These are phyloP conservation scores for Pseudorectes ferrugineus DNA, from an alignment of 2,113 vertebrate genomes.

Conservation along the genomic window DNA sequence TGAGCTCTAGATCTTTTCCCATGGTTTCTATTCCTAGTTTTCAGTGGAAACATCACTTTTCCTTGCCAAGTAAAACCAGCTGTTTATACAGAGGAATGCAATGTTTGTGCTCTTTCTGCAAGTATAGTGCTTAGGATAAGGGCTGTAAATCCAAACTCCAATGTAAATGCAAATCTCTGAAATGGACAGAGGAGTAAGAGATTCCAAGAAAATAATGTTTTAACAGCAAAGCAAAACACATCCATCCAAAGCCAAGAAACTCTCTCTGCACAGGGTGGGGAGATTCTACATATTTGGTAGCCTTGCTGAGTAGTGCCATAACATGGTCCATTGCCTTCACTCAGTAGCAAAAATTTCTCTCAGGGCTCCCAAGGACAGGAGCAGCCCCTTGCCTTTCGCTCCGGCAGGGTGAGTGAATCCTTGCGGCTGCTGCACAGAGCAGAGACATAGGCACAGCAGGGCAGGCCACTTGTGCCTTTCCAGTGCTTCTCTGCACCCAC, in stretches of 20 bases:
- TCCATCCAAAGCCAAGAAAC: neutral
- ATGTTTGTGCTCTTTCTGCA: neutral
- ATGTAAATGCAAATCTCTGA: neutral
- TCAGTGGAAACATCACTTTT: neutral
- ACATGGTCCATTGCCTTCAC: rapidly evolving
- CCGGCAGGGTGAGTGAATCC: rapidly evolving
- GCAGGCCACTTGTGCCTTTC: neutral
- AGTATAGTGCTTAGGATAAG: neutral
- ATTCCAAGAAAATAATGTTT: neutral
- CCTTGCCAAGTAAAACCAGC: neutral
- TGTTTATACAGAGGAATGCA: neutral
- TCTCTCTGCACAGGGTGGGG: rapidly evolving
- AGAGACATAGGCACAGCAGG: rapidly evolving
- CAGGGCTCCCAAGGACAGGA: neutral
- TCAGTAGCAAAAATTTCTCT: neutral
- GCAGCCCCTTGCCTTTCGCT: neutral
- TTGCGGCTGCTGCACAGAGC: rapidly evolving
- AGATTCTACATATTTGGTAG: neutral
- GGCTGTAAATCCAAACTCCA: neutral
- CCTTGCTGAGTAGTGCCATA: neutral
- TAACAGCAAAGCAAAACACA: neutral
- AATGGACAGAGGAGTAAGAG: neutral
- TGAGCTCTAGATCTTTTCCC: neutral
- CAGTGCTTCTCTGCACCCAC: neutral
- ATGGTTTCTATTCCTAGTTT: neutral